These are phyloP conservation scores for Hoplodrina ambigua DNA, from an alignment of 2,888 invertebrate species.

Conservation along the genomic window DNA sequence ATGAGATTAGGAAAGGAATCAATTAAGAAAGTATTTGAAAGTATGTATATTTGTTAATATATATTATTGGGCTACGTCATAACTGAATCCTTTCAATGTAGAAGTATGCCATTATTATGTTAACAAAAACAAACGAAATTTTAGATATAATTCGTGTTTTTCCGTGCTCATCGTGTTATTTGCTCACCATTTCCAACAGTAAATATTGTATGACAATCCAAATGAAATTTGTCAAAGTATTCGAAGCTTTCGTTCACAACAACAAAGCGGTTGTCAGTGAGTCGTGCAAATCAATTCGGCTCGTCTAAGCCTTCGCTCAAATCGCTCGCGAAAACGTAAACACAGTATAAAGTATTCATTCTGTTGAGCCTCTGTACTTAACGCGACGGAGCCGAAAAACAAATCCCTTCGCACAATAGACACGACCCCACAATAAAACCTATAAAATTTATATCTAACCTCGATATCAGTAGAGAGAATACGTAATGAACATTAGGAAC, in stretches of 20 bases:
- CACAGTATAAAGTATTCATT: constrained; percentile 73
- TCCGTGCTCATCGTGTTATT: constrained; percentile 21
- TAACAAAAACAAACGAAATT: constrained; percentile 4
- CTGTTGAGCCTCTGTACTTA: constrained; percentile 66
- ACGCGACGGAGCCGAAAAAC: constrained; percentile 71
- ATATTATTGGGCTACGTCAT: background rate
- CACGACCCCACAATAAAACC: constrained; percentile 80
- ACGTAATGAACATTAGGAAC: constrained; percentile 89
- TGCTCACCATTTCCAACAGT: constrained; percentile 29
- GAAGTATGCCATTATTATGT: background rate
- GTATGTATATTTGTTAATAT: background rate
- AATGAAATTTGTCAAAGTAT: constrained; percentile 50
- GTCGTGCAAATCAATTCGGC: constrained; percentile 59
- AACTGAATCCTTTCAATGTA: background rate
- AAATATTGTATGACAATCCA: constrained; percentile 50
- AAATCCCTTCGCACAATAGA: constrained; percentile 78
- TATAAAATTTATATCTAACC: constrained; percentile 86
- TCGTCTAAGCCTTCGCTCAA: constrained; percentile 60
- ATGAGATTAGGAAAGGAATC: background rate
- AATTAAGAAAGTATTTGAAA: no score
- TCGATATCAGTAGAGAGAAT: constrained; percentile 86
- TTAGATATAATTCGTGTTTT: constrained; percentile 9
- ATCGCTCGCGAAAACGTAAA: constrained; percentile 68
- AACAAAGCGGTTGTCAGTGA: constrained; percentile 54
- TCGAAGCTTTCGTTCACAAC: constrained; percentile 15